Percentiles rank a stretch among this genome's conserved stretches.
These are phyloP conservation scores for Diplolepis rosae DNA, from an alignment of 2,888 invertebrate genomes.

Conservation along the genomic window DNA sequence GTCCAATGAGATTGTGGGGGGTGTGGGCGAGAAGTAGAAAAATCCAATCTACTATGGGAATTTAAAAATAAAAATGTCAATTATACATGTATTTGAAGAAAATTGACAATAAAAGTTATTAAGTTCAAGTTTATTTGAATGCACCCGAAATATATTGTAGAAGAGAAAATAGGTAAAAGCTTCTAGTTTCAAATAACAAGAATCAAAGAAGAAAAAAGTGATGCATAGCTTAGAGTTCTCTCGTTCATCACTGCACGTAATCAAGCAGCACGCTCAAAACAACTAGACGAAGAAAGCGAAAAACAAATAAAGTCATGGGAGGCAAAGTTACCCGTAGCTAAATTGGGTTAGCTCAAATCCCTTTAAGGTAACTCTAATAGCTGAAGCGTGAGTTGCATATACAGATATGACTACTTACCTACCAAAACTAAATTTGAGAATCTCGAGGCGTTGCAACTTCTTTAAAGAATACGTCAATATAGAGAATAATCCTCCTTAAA, in stretches of 20 bases:
- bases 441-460: conserved; percentile 33
- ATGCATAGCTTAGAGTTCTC: conserved; percentile 2
- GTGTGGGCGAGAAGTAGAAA: no score
- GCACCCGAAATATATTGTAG: no score
- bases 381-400: conserved; percentile 59
- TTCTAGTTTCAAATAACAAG: neutral
- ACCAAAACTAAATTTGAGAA: conserved; percentile 37
- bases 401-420: conserved; percentile 42
- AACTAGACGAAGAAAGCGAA: conserved; percentile 46
- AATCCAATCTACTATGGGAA: no score
- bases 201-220: neutral
- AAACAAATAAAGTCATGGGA: conserved; percentile 63
- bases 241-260: conserved; percentile 38
- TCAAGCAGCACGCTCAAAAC: conserved; percentile 45
- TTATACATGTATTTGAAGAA: no score
- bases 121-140: no score
- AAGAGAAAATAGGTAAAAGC: no score
- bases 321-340: conserved; percentile 67
- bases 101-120: no score
- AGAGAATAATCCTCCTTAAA: no score
- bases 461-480: no score
- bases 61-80: no score
- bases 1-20: no score
- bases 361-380: conserved; percentile 72
- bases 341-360: conserved; percentile 72